A percentile compares a stretch with the other conserved stretches of the same genome.
These are phyloP conservation scores for Piscicola geometra DNA, from an alignment of 2,888 invertebrate species.

Conservation along the genomic window DNA sequence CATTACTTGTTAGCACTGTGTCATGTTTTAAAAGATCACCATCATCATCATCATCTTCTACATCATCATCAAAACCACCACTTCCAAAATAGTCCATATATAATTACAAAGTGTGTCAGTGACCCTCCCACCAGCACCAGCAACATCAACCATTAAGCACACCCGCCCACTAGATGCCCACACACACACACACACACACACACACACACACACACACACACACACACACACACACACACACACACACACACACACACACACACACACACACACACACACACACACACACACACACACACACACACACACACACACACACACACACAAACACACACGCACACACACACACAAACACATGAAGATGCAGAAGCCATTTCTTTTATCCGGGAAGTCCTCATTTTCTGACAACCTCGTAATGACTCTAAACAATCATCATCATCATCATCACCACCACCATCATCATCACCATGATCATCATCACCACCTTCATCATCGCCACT, in stretches of 20 bases:
- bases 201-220: no score
- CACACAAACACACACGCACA: no score
- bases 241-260: no score
- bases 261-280: no score
- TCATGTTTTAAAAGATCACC: no score
- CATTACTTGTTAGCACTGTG: no score
- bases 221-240: no score
- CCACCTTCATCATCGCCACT: neutral
- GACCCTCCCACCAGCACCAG: constrained; percentile 2
- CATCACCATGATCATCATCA: neutral
- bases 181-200: no score
- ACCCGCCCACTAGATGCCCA: neutral
- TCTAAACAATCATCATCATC: constrained; percentile 5
- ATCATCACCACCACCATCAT: constrained; percentile 1
- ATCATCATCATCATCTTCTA: no score
- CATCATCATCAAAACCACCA: neutral
- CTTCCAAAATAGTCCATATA: neutral
- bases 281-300: no score
- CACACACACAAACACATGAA: neutral
- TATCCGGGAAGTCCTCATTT: constrained; percentile 11
- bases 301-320: no score
- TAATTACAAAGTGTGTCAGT: constrained; percentile 13
- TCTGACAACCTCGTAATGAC: constrained; percentile 7
- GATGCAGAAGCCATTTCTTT: constrained; percentile 8
- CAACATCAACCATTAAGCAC: neutral